These are phyloP conservation scores for Ochropleura leucogaster DNA, from an alignment of 2,888 invertebrate genomes.

Conservation along the genomic window DNA sequence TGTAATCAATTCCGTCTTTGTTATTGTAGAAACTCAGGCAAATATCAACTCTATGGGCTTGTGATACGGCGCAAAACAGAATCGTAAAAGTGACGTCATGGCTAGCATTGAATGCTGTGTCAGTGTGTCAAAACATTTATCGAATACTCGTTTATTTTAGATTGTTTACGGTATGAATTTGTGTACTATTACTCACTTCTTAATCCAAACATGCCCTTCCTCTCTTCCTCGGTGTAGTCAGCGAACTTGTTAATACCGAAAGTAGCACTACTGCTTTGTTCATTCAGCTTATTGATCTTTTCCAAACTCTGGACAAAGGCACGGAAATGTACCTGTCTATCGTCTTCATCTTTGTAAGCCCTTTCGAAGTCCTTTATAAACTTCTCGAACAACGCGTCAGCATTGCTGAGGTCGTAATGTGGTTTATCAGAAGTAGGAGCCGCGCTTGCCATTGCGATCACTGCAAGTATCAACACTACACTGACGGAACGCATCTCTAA, in stretches of 20 bases:
- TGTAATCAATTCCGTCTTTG: constrained; percentile 27
- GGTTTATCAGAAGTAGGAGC: constrained; percentile 34
- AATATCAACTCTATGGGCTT: constrained; percentile 22
- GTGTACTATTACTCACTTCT: constrained; percentile 45
- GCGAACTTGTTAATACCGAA: constrained; percentile 74
- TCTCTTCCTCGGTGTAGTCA: constrained; percentile 72
- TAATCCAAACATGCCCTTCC: constrained; percentile 58
- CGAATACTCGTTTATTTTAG: background rate
- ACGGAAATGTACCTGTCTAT: constrained; percentile 68
- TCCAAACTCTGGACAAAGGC: constrained; percentile 69
- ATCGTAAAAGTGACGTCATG: constrained; percentile 27
- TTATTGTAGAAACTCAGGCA: constrained; percentile 10
- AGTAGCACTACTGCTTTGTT: constrained; percentile 47
- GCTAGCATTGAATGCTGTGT: constrained; percentile 12
- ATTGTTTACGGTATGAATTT: background rate
- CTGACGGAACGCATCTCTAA: constrained; percentile 47
- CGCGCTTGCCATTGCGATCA: constrained; percentile 59
- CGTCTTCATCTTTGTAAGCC: constrained; percentile 72
- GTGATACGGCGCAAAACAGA: constrained; percentile 14
- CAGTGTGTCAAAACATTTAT: constrained; percentile 5
- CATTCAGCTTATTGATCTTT: constrained; percentile 69
- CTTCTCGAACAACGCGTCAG: constrained; percentile 67
- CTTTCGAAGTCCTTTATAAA: constrained; percentile 71
- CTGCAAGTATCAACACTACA: constrained; percentile 47
- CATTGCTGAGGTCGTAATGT: constrained; percentile 68